Evolutionary conservation across 2,797 vertebrate genomes (phyloP), one percentile per base, ranked within the genome.

Genomic region (Menidia menidia): DNA sequence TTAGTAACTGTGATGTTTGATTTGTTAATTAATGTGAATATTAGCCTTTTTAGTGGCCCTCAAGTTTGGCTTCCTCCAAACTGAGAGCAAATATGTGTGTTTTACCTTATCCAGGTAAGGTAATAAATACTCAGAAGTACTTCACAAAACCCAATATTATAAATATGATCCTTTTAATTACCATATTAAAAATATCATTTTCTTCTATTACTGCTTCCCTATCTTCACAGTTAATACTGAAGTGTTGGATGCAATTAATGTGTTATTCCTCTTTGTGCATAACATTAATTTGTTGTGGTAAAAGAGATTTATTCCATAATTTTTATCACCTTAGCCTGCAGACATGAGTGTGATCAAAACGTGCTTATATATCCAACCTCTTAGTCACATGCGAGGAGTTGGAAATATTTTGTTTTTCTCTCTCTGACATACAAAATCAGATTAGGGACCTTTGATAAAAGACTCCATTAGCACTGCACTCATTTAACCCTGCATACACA

Each of bases 401-500:
- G 60, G 62, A 82, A 74, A 75, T 4, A 83, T 55, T 60, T 70
- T 18, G 18, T 63, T 71, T 80, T 39, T 83, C 48, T 77, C 52
- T 58, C 53, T 64, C 56, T 79, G 81, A 64, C 57, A 52, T 35
- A 42, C 55, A 67, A 68, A 85, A 86, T 85, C 35, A 74, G 64
- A 84, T 82, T 57, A 83, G 2, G n/a, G 32, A n/a, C 54, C 16
- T 12, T 45, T 78, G 62, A 87, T 72, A 72, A 58, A 84, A 74
- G 76, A 77, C 61, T 82, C 76, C 57, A 83, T 86, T 75, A 71
- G 52, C 39, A 15, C n/a, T 45, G 55, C 52, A 39, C 75, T 81
- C 73, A 60, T 81, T 78, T 81, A 79, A 84, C 67, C 61, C 64
- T 0, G 32, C 62, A 54, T 16, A 33, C 55, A 60, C 51, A 64